A percentile compares a stretch with the other conserved stretches of the same genome.
Evolutionary conservation across 2,797 vertebrate species (phyloP).

Genomic region (Periparus ater): DNA sequence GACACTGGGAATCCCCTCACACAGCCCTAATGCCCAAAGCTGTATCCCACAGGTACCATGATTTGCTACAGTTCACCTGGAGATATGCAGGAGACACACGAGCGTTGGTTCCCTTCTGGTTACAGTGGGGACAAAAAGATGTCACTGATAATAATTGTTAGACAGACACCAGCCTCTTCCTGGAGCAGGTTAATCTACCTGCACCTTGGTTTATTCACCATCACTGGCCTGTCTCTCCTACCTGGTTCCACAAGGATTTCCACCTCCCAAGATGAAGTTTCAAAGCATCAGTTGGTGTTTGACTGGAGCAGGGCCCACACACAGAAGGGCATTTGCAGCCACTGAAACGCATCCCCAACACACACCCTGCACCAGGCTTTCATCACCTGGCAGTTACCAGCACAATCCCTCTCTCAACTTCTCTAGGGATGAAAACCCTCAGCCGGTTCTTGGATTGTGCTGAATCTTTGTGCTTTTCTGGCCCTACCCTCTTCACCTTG

Average conservation of each 20-base stretch:
- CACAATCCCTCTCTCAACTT: background rate
- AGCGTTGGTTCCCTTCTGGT: background rate
- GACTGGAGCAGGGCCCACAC: background rate
- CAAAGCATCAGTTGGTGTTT: background rate
- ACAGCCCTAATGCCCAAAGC: rapidly evolving
- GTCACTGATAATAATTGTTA: background rate
- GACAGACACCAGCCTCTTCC: background rate
- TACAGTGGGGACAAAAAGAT: background rate
- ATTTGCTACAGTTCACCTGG: background rate
- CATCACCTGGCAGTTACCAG: background rate
- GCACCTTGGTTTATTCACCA: background rate
- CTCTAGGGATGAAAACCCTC: background rate
- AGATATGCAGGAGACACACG: rapidly evolving
- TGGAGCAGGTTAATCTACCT: too few relatives aligned
- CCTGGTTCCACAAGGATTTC: background rate
- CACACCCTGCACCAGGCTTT: background rate
- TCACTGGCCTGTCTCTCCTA: background rate
- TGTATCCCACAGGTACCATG: rapidly evolving
- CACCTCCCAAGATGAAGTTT: background rate
- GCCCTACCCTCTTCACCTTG: background rate
- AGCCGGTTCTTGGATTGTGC: rapidly evolving
- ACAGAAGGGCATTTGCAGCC: background rate
- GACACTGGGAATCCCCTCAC: background rate
- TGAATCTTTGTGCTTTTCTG: background rate
- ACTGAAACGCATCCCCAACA: rapidly evolving